Base-by-base conservation (phyloP, 2,797 vertebrate species). In the Platalea minor region DNA sequence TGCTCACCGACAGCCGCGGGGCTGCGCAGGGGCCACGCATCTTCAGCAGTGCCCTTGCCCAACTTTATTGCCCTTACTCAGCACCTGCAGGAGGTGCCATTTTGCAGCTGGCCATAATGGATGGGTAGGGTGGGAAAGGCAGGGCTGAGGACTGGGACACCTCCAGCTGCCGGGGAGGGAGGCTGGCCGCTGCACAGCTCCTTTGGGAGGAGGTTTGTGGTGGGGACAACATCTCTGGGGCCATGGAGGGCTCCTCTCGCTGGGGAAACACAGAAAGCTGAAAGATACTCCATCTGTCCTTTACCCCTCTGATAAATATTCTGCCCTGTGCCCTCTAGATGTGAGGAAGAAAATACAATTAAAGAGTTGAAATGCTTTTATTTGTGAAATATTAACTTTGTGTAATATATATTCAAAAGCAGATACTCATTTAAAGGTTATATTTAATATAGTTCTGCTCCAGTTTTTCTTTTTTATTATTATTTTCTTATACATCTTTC, bases 401-500 rank as follows among this genome's bases (percentile, higher is more conserved):
- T 94, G 94, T 93, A 94, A 96, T 97, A 97, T 96, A 92, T 97
- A 97, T 97, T 97, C 96, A 97, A 97, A 98, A 95, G 95, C 94
- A 97, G 97, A 96, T 97, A 93, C 82, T 97, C 85, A 89, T 96
- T 96, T 97, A 95, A 97, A 97, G 96, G 93, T 96, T 96, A 91
- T 97, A 98, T 97, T 97, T 97, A 97, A 97, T 98, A 97, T 95
- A 98, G 91, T 94, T 85, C 92, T 96, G 91, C 95, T 94, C 88
- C 82, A 56, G 75, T 93, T 97, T 96, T 95, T 81, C 95, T 97
- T 94, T 97, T 97, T 97, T 95, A 95, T 97, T 94, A 91, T 91
- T 97, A 97, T 97, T 98, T 97, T 97, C 97, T 97, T 98, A 97
- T 97, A 96, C 95, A 97, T 98, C 97, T 98, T 98, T 94, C 95